Evolutionary conservation across 2,888 invertebrate species (phyloP).

Genomic region (Cancer borealis): DNA sequence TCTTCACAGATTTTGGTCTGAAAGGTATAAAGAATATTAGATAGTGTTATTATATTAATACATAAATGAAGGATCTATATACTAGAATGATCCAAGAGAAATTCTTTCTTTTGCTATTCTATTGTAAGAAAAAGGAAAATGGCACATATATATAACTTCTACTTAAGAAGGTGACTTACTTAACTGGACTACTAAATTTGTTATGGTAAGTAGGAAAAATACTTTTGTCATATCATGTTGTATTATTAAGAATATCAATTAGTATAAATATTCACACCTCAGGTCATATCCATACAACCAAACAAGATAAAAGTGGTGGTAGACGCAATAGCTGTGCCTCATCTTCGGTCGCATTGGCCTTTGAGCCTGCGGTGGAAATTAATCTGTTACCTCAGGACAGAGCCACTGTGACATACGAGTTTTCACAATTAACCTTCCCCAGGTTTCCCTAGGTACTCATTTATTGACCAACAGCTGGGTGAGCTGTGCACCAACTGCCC

Average conservation of each 20-base stretch:
- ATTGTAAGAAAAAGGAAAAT: too few relatives aligned
- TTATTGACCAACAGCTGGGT: too few relatives aligned
- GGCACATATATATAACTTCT: too few relatives aligned
- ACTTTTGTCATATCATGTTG: background rate
- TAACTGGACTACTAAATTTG: background rate
- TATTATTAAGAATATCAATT: background rate
- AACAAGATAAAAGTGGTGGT: too few relatives aligned
- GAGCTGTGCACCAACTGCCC: too few relatives aligned
- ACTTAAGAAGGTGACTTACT: background rate
- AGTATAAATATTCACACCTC: background rate
- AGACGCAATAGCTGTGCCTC: too few relatives aligned
- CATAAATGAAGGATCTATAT: background rate
- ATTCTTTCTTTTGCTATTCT: background rate
- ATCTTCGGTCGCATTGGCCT: too few relatives aligned
- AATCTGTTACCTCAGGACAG: too few relatives aligned
- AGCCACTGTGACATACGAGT: too few relatives aligned
- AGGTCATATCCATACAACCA: background rate
- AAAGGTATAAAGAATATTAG: background rate
- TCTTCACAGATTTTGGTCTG: slow-evolving; percentile 77
- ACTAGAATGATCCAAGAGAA: background rate
- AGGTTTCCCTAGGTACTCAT: too few relatives aligned
- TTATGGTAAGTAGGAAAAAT: background rate
- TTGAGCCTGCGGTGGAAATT: too few relatives aligned
- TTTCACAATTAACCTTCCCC: too few relatives aligned
- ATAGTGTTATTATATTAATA: background rate